Base-by-base conservation (phyloP, 2,888 invertebrate genomes). In the Dioctria linearis region DNA sequence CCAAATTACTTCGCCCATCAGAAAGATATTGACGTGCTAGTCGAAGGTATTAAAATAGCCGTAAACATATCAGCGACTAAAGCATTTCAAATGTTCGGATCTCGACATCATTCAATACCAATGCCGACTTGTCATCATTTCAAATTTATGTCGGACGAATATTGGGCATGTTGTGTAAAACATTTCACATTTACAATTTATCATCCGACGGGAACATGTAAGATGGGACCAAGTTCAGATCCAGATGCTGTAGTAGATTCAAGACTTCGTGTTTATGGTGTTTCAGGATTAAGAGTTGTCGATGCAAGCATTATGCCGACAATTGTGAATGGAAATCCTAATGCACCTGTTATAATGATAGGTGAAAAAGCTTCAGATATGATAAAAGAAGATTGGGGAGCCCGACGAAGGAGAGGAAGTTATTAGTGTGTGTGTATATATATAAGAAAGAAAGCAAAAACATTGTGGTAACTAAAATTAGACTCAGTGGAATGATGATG, bases 1-100 rank as follows among this genome's bases (percentile, higher is more conserved):
- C 97, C 98, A 0, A 98, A 98, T 87, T 98, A 98, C 87, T 95
- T 98, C 86, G 93, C 95, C 0, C 94, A 96, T 84, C 93, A 93
- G 83, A 92, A 95, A 85, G 98, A 98, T 85, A 90, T 96, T 11
- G 90, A 93, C 83, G 92, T 94, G 0, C 87, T 97, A 2, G 93
- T 94, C 0, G 96, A 96, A 86, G 96, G 96, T 0, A 95, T 96
- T n/a, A 92, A 94, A 85, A 93, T 96, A 81, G 96, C 95, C 0
- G 91, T 96, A 86, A 93, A 94, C 80, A 90, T 96, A 25, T 96
- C 96, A 0, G 93, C 93, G 80, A 94, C 95, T 0, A 91, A 93
- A 2, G 94, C 96, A 0, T 96, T 97, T 85, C 94, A 95, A 86
- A 91, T 92, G 76, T 96, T 95, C 85, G 94, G 95, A 0, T 95